Evolutionary conservation across 2,888 invertebrate genomes (phyloP), one percentile per base, ranked within the genome.

Genomic region (Tiliacea citrago): DNA sequence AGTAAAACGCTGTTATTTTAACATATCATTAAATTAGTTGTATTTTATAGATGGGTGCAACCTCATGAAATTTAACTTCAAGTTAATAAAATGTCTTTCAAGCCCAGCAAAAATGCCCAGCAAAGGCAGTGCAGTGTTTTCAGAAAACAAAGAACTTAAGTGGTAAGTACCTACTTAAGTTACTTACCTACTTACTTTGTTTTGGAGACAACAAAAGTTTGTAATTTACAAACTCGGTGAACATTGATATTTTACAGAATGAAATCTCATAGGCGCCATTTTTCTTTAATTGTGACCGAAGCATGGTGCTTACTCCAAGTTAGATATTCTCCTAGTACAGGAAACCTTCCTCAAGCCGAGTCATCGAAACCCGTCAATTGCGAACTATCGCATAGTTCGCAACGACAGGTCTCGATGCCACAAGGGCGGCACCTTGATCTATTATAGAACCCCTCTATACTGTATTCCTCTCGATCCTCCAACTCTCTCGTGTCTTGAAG

Each of bases 181-280:
- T 49, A 60, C 62, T 49, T 61, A 62, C 18, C 12, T 65, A 69
- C 62, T 51, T 70, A 70, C 24, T 61, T 53, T 68, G 42, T 76
- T 76, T 76, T 49, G 49, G 45, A 51, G 45, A 71, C 70, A 63
- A 35, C 21, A 47, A 57, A 77, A 63, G 51, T 77, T 77, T 29
- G 51, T 63, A 69, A 76, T 63, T 24, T 51, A 13, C 10, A 39
- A 63, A 65, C 58, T 78, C 29, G 9, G 18, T 29, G 39, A 60
- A 71, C 51, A 72, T 78, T 65, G 29, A 72, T 65, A 53, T 77
- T 78, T 21, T 60, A 65, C n/a, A 65, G n/a, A 78, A 53, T 29
- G 2, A 49, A 68, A 63, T 39, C 9, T 53, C 12, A 10, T 39
- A 70, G 8, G 49, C 10, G 21, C 21, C 12, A 35, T 60, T 68